phyloP scores from a whole-genome alignment of 2,113 vertebrate genomes.

The Thomomys bottae region DNA sequence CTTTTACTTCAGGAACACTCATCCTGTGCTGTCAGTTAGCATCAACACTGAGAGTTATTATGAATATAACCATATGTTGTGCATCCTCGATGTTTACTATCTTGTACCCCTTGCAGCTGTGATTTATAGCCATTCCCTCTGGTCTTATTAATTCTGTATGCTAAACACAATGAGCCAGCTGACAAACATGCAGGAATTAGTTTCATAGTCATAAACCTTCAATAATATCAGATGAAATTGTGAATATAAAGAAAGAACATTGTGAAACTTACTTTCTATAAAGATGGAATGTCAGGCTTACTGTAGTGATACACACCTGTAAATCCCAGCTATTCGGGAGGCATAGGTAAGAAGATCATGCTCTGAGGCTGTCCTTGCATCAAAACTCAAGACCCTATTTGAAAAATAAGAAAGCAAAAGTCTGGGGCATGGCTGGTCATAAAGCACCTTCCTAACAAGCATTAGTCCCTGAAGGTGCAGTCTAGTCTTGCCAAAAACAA shows the following conservation, averaged over 20 bases:
- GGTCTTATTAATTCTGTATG: neutral
- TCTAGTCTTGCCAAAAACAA: no score
- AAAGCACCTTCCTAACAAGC: no score
- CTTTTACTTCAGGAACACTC: slow-evolving; percentile 36
- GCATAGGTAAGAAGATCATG: no score
- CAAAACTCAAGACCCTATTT: no score
- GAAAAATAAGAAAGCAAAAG: no score
- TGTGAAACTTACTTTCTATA: slow-evolving; percentile 55
- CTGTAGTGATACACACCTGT: no score
- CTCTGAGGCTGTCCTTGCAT: no score
- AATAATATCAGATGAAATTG: neutral
- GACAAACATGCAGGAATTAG: slow-evolving; percentile 36
- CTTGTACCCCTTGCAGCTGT: slow-evolving; percentile 38
- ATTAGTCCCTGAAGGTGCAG: no score
- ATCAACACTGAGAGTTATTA: slow-evolving; percentile 51
- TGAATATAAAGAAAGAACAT: neutral
- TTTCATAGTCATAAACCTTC: slow-evolving; percentile 5
- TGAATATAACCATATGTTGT: slow-evolving; percentile 30
- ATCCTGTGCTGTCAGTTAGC: slow-evolving; percentile 60
- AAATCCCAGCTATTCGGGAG: no score
- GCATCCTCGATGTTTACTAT: slow-evolving; percentile 25
- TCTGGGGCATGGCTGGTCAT: no score
- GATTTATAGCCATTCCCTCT: neutral
- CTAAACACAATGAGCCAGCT: slow-evolving; percentile 36
- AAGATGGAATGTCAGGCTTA: slow-evolving; percentile 17